Conservation (phyloP, 2,797 vertebrate species). For the Myoxocephalus aenaeus region DNA sequence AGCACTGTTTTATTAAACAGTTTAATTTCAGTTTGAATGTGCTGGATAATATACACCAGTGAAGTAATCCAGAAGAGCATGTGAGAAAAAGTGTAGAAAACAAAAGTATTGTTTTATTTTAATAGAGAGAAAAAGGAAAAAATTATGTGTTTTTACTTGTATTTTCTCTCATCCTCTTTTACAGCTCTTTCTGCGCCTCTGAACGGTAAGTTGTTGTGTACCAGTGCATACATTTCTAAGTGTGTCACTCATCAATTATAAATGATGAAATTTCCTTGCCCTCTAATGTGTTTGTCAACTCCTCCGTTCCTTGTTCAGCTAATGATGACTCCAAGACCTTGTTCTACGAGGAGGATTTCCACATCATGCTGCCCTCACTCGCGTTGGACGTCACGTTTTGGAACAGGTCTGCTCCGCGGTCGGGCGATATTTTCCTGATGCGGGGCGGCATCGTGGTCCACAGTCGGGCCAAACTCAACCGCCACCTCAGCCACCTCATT, state of each 20-base stretch:
- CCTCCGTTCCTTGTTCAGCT: slow-evolving; percentile 38
- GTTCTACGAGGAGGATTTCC: slow-evolving; percentile 80
- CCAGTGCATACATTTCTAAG: not conserved
- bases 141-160: not conserved
- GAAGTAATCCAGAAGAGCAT: not conserved
- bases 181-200: slow-evolving; percentile 71
- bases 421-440: slow-evolving; percentile 67
- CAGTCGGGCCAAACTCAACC: slow-evolving; percentile 70
- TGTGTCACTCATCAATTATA: not conserved
- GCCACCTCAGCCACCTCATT: slow-evolving; percentile 70
- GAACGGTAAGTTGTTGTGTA: slow-evolving; percentile 70
- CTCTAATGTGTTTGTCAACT: slow-evolving; percentile 8
- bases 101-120: not conserved
- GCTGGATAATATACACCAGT: not conserved
- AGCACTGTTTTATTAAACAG: not conserved
- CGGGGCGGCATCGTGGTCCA: slow-evolving; percentile 31
- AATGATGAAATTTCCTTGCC: slow-evolving; percentile 10
- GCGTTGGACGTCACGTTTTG: slow-evolving; percentile 69
- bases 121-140: not conserved
- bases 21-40: not conserved
- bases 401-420: slow-evolving; percentile 31
- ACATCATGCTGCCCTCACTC: slow-evolving; percentile 70
- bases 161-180: slow-evolving; percentile 32
- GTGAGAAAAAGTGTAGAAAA: not conserved
- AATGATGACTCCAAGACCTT: slow-evolving; percentile 50